phyloP scores from a whole-genome alignment of 2,888 invertebrate species.

The Drosophila vallismaia region DNA sequence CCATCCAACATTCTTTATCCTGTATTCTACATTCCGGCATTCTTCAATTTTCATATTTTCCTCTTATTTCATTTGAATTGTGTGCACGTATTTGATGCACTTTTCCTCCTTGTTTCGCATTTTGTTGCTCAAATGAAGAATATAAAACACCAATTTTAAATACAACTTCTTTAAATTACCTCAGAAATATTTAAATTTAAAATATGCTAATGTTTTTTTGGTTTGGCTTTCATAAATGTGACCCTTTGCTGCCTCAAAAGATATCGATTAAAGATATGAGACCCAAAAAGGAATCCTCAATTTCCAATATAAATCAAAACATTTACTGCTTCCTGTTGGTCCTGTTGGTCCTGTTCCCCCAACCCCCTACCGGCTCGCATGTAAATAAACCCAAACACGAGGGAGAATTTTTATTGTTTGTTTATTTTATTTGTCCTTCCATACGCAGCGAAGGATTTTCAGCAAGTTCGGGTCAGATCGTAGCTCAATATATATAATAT shows the following conservation, averaged over 20 bases:
- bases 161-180: not conserved
- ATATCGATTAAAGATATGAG: slow-evolving; percentile 40
- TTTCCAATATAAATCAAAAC: slow-evolving; percentile 71
- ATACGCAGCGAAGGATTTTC: slow-evolving; percentile 46
- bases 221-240: slow-evolving; percentile 7
- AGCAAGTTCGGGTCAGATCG: slow-evolving; percentile 29
- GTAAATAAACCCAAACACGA: slow-evolving; percentile 59
- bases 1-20: slow-evolving; percentile 12
- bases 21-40: slow-evolving; percentile 25
- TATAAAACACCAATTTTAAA: slow-evolving; percentile 13
- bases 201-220: not conserved
- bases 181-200: not conserved
- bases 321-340: slow-evolving; percentile 64
- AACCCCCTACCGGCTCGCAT: slow-evolving; percentile 28
- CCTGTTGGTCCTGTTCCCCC: slow-evolving; percentile 19
- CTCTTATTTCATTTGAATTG: slow-evolving; percentile 52
- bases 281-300: slow-evolving; percentile 48
- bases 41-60: slow-evolving; percentile 42
- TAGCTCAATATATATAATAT: slow-evolving; percentile 22
- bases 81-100: slow-evolving; percentile 62
- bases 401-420: slow-evolving; percentile 47
- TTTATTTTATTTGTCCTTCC: slow-evolving; percentile 57
- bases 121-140: slow-evolving; percentile 51
- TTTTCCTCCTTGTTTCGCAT: slow-evolving; percentile 43
- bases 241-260: slow-evolving; percentile 2